A percentile compares a stretch with the other conserved stretches of the same genome.
These are phyloP conservation scores for Takifugu bimaculatus DNA, from an alignment of 2,113 vertebrate genomes.

Conservation along the genomic window DNA sequence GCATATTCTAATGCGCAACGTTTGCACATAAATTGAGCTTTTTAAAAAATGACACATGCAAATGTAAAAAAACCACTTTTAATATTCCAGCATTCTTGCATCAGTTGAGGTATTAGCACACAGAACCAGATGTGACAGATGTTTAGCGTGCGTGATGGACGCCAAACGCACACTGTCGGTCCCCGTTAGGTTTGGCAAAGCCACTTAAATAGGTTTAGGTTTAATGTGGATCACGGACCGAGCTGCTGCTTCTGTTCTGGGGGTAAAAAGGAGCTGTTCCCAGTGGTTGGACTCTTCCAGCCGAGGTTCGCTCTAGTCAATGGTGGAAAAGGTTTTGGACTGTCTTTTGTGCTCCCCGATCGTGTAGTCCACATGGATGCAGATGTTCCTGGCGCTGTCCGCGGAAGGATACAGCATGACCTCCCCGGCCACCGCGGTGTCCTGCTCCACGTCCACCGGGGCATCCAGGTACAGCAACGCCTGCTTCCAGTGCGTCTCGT, in stretches of 20 bases:
- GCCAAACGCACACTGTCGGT: not conserved
- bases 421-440: constrained; percentile 78
- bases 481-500: constrained; percentile 88
- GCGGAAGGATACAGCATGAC: constrained; percentile 79
- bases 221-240: too few species aligned
- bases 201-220: too few species aligned
- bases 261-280: not conserved
- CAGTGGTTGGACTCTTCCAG: not conserved
- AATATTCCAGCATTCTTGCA: too few species aligned
- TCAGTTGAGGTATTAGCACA: too few species aligned
- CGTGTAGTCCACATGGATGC: constrained; percentile 77
- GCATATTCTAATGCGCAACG: too few species aligned
- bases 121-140: too few species aligned
- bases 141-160: not conserved
- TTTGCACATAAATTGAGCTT: too few species aligned
- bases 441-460: constrained; percentile 79
- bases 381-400: constrained; percentile 78
- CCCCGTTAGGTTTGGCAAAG: too few species aligned
- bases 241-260: not conserved
- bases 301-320: constrained; percentile 69
- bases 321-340: constrained; percentile 82
- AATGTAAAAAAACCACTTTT: too few species aligned
- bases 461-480: constrained; percentile 82
- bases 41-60: too few species aligned
- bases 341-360: constrained; percentile 77